Evolutionary conservation across 2,888 invertebrate species (phyloP).

Genomic region (Netelia inedita): DNA sequence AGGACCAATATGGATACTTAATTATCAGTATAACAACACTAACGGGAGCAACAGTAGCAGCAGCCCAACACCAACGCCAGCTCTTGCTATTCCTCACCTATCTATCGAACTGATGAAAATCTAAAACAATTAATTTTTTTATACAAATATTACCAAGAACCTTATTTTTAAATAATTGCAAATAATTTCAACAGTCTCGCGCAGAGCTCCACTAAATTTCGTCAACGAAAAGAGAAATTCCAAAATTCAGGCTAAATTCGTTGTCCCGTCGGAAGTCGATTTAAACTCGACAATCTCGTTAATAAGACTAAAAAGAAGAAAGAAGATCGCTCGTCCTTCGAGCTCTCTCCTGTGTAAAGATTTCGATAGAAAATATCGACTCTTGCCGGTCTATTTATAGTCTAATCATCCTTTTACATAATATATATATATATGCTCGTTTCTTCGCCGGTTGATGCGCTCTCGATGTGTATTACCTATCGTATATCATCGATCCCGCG

Average conservation of each 20-base stretch:
- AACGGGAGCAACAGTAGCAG: too few relatives aligned
- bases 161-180: too few relatives aligned
- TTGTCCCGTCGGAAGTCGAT: slow-evolving; percentile 27
- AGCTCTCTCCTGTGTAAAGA: background rate
- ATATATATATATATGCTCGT: slow-evolving; percentile 31
- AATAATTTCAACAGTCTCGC: too few relatives aligned
- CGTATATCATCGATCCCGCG: slow-evolving; percentile 65
- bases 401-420: slow-evolving; percentile 4
- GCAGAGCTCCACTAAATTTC: background rate
- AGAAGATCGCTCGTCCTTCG: background rate
- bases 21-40: too few relatives aligned
- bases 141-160: too few relatives aligned
- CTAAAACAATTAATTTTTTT: too few relatives aligned
- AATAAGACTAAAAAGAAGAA: background rate
- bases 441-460: slow-evolving; percentile 25
- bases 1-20: too few relatives aligned
- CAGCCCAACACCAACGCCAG: too few relatives aligned
- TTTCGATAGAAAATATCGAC: slow-evolving; percentile 1
- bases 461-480: slow-evolving; percentile 59
- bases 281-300: slow-evolving; percentile 46
- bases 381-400: slow-evolving; percentile 27
- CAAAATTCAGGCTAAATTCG: background rate
- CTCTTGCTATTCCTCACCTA: too few relatives aligned
- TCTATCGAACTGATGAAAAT: too few relatives aligned
- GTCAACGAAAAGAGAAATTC: background rate